Evolutionary conservation across 2,888 invertebrate genomes (phyloP).

Genomic region (Endotricha flammealis): DNA sequence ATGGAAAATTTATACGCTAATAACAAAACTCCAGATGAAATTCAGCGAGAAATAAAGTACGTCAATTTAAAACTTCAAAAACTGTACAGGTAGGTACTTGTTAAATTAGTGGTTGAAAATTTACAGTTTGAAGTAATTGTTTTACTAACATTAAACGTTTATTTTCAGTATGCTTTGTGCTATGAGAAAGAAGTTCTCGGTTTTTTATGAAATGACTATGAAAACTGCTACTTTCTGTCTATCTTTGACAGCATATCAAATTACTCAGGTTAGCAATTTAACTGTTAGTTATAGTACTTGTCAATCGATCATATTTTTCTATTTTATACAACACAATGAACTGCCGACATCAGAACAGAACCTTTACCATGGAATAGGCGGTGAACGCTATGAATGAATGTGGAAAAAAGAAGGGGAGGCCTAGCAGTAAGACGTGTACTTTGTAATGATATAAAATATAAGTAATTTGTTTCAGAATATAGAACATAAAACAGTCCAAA

Average conservation of each 20-base stretch:
- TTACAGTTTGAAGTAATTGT: too few relatives aligned
- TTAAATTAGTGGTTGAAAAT: too few relatives aligned
- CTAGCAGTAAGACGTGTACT: too few relatives aligned
- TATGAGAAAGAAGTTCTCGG: conserved; percentile 33
- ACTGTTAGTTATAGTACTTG: neutral
- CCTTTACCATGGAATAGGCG: too few relatives aligned
- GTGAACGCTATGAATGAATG: too few relatives aligned
- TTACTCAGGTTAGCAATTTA: conserved; percentile 36
- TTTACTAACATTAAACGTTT: too few relatives aligned
- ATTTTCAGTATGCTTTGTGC: conserved; percentile 38
- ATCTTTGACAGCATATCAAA: conserved; percentile 49
- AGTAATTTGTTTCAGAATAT: conserved; percentile 35
- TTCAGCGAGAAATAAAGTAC: conserved; percentile 33
- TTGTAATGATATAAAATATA: too few relatives aligned
- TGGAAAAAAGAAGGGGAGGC: too few relatives aligned
- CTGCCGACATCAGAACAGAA: too few relatives aligned
- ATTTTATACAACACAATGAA: too few relatives aligned
- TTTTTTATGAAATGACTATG: conserved; percentile 52
- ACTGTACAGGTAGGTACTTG: conserved; percentile 38
- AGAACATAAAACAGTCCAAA: conserved; percentile 29
- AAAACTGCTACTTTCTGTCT: conserved; percentile 50
- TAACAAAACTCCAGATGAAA: conserved; percentile 24
- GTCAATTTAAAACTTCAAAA: conserved; percentile 43
- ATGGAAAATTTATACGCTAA: conserved; percentile 35
- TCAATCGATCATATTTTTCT: too few relatives aligned